These are phyloP conservation scores for Ceraclea dissimilis DNA, from an alignment of 2,888 invertebrate species.

Conservation along the genomic window DNA sequence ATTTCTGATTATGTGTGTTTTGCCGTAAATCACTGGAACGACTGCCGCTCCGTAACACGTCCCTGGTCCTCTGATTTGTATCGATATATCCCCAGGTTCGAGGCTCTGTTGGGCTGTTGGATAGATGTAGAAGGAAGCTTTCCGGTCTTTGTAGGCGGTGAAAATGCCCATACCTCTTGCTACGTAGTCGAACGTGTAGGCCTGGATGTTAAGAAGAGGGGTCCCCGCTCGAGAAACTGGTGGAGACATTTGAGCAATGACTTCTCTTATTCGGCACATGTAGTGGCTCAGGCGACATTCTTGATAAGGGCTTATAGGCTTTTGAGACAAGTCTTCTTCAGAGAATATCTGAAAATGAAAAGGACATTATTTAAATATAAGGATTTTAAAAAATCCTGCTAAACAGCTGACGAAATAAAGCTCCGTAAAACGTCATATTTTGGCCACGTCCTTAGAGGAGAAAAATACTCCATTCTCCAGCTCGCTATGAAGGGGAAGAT, in stretches of 20 bases:
- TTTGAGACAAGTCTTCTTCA: slow-evolving; percentile 46
- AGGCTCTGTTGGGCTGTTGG: slow-evolving; percentile 45
- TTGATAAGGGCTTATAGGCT: slow-evolving; percentile 43
- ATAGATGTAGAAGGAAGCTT: slow-evolving; percentile 52
- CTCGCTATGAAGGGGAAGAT: too few species aligned
- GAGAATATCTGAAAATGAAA: slow-evolving; percentile 46
- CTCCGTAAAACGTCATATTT: too few species aligned
- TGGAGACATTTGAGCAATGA: slow-evolving; percentile 39
- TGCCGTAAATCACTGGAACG: slow-evolving; percentile 42
- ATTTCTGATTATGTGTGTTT: slow-evolving; percentile 43
- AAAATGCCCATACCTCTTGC: slow-evolving; percentile 55
- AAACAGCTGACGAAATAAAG: too few species aligned
- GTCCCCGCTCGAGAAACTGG: slow-evolving; percentile 38
- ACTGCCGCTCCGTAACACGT: slow-evolving; percentile 43
- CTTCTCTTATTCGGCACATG: slow-evolving; percentile 43
- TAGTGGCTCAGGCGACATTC: slow-evolving; percentile 51
- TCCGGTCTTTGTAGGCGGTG: slow-evolving; percentile 49
- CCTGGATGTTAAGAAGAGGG: slow-evolving; percentile 37
- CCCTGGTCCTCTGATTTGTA: slow-evolving; percentile 44
- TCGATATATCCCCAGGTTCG: slow-evolving; percentile 43
- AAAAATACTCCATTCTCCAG: too few species aligned
- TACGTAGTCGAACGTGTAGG: slow-evolving; percentile 47
- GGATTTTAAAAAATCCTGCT: too few species aligned
- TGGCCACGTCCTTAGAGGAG: too few species aligned
- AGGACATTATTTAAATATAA: not conserved